Evolutionary conservation across 2,888 invertebrate species (phyloP).

Genomic region (Euproctis similis): DNA sequence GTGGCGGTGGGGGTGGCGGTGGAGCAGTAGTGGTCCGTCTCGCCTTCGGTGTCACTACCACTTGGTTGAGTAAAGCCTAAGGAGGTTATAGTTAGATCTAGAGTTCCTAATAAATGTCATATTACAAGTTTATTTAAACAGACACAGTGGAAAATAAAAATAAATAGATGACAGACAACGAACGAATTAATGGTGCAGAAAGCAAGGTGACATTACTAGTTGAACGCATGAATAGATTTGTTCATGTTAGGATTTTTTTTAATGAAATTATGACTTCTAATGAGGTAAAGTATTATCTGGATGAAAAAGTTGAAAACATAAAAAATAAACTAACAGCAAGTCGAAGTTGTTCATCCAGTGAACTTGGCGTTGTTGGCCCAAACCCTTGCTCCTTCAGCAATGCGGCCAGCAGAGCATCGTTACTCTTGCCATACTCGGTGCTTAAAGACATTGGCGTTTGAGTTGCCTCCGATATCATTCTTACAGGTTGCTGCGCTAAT

Average conservation of each 20-base stretch:
- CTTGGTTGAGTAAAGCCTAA: slow-evolving; percentile 76
- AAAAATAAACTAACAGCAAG: slow-evolving; percentile 67
- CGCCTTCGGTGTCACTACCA: slow-evolving; percentile 72
- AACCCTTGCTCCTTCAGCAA: slow-evolving; percentile 83
- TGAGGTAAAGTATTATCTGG: not conserved
- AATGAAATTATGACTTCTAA: not conserved
- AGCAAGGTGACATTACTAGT: slow-evolving; percentile 25
- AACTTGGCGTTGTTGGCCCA: slow-evolving; percentile 81
- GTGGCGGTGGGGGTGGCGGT: slow-evolving; percentile 25
- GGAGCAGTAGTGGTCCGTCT: slow-evolving; percentile 55
- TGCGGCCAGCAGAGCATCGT: slow-evolving; percentile 82
- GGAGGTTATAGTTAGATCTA: slow-evolving; percentile 55
- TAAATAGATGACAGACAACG: slow-evolving; percentile 19
- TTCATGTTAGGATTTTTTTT: slow-evolving; percentile 1
- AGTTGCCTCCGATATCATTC: slow-evolving; percentile 61
- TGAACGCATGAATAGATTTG: slow-evolving; percentile 20
- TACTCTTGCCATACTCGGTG: slow-evolving; percentile 77
- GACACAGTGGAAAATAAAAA: slow-evolving; percentile 19
- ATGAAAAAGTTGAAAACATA: slow-evolving; percentile 19
- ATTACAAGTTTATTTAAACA: slow-evolving; percentile 26
- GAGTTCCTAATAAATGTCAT: slow-evolving; percentile 30
- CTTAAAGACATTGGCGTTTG: slow-evolving; percentile 60
- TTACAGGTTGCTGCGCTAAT: slow-evolving; percentile 44
- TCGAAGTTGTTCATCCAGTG: slow-evolving; percentile 75
- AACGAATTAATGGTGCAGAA: slow-evolving; percentile 23